phyloP scores from a whole-genome alignment of 2,888 invertebrate species.

The Tineola bisselliella region DNA sequence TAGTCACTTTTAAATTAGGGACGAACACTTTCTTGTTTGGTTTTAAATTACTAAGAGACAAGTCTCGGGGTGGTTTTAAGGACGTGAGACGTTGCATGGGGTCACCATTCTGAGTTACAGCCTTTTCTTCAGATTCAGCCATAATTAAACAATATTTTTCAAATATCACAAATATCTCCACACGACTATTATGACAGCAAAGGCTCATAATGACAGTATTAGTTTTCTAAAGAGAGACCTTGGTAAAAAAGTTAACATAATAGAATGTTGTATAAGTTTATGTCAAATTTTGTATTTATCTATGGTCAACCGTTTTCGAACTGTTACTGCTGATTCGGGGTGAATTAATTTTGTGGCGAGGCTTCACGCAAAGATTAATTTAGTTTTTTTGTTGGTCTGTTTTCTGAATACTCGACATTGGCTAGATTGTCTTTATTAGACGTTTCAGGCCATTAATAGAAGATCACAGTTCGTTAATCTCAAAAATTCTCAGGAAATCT shows the following conservation, averaged over 20 bases:
- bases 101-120: conserved; percentile 37
- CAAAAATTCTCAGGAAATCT: no score
- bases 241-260: not conserved
- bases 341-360: no score
- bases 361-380: no score
- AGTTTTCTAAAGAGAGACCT: not conserved
- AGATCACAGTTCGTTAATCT: no score
- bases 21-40: conserved; percentile 67
- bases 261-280: no score
- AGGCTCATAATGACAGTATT: not conserved
- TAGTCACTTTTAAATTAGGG: conserved; percentile 69
- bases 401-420: no score
- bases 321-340: no score
- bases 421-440: no score
- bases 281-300: no score
- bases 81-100: conserved; percentile 57
- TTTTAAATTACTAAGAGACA: conserved; percentile 63
- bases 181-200: not conserved
- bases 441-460: no score
- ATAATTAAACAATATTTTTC: conserved; percentile 22
- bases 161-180: not conserved
- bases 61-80: conserved; percentile 64
- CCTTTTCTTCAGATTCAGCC: conserved; percentile 40
- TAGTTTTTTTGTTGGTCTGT: no score
- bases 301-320: no score